Percentiles rank a stretch among this genome's conserved stretches.
Evolutionary conservation across 2,888 invertebrate species (phyloP).

Genomic region (Caenorhabditis sp.): DNA sequence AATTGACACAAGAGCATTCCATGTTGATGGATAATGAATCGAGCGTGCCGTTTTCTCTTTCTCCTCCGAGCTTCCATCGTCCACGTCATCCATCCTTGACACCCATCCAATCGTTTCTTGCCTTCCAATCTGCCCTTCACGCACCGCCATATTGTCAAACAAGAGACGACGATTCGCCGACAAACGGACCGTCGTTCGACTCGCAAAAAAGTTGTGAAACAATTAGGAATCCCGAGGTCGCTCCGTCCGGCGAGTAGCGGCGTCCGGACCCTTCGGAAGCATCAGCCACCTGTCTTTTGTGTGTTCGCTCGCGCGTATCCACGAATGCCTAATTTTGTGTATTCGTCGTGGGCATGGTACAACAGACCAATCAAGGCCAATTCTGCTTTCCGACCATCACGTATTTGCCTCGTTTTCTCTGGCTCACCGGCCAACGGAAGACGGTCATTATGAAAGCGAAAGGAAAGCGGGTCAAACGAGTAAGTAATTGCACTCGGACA

Average conservation of each 20-base stretch:
- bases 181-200: constrained; percentile 9
- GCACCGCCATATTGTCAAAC: constrained; percentile 29
- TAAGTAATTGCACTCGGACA: background rate
- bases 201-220: constrained; percentile 51
- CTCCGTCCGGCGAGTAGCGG: background rate
- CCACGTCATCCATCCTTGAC: background rate
- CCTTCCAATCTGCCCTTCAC: constrained; percentile 1
- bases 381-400: background rate
- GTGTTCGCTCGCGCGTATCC: constrained; percentile 44
- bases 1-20: constrained; percentile 7
- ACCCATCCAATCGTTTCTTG: background rate
- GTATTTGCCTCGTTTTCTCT: background rate
- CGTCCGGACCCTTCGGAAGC: background rate
- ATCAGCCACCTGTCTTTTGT: constrained; percentile 42
- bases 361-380: constrained; percentile 32
- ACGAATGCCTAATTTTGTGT: constrained; percentile 16
- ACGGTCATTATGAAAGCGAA: constrained; percentile 11
- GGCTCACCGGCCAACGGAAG: background rate
- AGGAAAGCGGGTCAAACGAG: constrained; percentile 7
- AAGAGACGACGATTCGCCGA: constrained; percentile 1
- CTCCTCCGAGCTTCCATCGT: no score
- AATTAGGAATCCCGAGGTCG: constrained; percentile 42
- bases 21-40: background rate
- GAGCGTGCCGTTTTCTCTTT: background rate
- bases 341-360: constrained; percentile 8